Conservation (phyloP, 2,113 vertebrate genomes). For the Saimiri boliviensis region DNA sequence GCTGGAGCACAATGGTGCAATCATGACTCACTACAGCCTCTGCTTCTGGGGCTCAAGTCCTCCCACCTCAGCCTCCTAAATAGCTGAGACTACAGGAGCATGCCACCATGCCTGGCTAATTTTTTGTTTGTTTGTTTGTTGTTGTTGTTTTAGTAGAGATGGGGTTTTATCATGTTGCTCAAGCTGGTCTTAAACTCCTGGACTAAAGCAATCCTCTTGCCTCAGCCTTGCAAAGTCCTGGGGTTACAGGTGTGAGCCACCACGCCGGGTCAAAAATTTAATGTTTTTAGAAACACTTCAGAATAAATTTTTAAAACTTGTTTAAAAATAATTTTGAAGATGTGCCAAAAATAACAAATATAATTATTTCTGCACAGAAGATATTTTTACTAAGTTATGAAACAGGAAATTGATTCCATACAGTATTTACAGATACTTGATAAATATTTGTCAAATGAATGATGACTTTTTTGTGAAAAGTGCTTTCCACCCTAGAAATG, state of each 20-base stretch:
- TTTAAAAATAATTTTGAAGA: slow-evolving; percentile 38
- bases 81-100: background rate
- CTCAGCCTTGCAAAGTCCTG: background rate
- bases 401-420: background rate
- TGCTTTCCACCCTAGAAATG: background rate
- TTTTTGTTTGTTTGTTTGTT: no score
- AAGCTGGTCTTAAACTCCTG: background rate
- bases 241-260: background rate
- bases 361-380: background rate
- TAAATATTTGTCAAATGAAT: background rate
- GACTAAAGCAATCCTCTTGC: background rate
- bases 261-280: background rate
- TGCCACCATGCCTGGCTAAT: background rate
- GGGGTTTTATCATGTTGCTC: background rate
- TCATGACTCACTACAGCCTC: background rate
- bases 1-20: background rate
- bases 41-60: background rate
- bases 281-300: slow-evolving; percentile 2
- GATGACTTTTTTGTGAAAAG: background rate
- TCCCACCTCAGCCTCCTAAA: background rate
- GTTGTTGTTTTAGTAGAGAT: background rate
- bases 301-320: background rate
- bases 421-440: background rate
- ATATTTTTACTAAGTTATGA: background rate
- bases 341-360: background rate